Evolutionary conservation across 2,888 invertebrate species (phyloP).

Genomic region (Sarcophaga variegata): DNA sequence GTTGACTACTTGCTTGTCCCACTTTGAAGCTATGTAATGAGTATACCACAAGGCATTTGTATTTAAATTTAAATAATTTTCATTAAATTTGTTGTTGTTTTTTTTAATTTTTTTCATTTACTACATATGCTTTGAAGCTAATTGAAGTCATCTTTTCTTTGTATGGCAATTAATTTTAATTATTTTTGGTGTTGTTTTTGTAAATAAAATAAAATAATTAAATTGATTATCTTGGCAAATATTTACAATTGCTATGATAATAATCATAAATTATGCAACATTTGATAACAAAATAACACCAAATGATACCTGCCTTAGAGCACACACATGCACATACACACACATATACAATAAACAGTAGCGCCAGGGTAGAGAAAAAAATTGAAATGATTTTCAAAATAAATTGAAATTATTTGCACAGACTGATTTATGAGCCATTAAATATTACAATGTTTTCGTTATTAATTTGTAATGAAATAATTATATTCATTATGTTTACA

Average conservation of each 20-base stretch:
- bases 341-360: too few species aligned
- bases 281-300: constrained; percentile 24
- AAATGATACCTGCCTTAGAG: neutral
- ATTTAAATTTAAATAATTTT: too few species aligned
- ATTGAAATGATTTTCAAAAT: constrained; percentile 29
- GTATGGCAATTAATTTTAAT: neutral
- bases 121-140: too few species aligned
- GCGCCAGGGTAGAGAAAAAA: neutral
- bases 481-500: neutral
- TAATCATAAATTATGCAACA: constrained; percentile 9
- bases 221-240: constrained; percentile 37
- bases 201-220: constrained; percentile 15
- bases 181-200: neutral
- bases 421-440: constrained; percentile 19
- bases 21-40: too few species aligned
- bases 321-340: too few species aligned
- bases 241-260: neutral
- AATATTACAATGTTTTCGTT: too few species aligned
- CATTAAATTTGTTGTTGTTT: too few species aligned
- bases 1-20: too few species aligned
- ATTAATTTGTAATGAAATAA: too few species aligned
- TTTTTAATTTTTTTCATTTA: too few species aligned
- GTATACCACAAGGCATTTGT: too few species aligned
- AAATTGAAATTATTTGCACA: constrained; percentile 31
- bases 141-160: neutral